Percentiles rank a stretch among this genome's conserved stretches.
These are phyloP conservation scores for Lysandra bellargus DNA, from an alignment of 2,888 invertebrate species.

Conservation along the genomic window DNA sequence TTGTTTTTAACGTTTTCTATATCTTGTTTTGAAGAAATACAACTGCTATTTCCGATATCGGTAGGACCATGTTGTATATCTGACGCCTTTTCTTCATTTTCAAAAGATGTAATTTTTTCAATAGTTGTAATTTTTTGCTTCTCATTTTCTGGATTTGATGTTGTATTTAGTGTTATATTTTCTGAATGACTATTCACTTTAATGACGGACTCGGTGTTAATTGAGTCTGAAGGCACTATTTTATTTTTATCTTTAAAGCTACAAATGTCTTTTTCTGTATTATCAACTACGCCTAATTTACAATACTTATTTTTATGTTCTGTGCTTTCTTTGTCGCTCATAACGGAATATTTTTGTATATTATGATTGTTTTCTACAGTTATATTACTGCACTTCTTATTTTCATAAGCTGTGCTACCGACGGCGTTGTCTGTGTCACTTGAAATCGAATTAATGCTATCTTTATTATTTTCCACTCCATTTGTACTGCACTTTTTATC, in stretches of 20 bases:
- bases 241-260: neutral
- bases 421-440: neutral
- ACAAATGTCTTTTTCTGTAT: neutral
- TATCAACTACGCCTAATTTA: neutral
- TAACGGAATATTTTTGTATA: neutral
- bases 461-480: neutral
- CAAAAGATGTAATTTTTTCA: neutral
- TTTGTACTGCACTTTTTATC: neutral
- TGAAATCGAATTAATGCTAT: neutral
- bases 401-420: neutral
- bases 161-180: neutral
- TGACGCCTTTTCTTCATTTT: neutral
- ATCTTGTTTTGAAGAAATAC: neutral
- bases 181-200: neutral
- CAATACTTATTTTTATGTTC: neutral
- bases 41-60: neutral
- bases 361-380: neutral
- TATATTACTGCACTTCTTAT: neutral
- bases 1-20: neutral
- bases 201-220: neutral
- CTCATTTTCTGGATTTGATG: neutral
- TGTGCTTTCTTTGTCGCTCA: neutral
- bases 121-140: neutral
- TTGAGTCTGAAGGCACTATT: neutral
- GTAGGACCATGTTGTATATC: neutral